Base-by-base conservation (phyloP, 2,888 invertebrate species). In the Agrochola lychnidis region DNA sequence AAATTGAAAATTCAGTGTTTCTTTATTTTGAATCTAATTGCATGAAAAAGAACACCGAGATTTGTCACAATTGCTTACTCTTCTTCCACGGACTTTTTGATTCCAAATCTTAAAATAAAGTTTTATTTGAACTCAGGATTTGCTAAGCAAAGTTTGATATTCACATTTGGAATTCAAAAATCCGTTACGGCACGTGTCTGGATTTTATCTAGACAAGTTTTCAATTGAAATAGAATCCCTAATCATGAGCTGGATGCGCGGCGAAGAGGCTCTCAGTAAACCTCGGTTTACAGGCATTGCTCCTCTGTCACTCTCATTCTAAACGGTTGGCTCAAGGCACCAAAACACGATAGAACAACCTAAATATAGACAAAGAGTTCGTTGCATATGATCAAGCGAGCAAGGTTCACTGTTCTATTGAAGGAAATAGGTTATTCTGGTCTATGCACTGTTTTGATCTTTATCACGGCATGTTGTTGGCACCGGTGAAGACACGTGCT, bases 401-500 rank as follows among this genome's bases (percentile, higher is more conserved):
- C 73, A 69, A 76, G 70, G 73, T 84, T 74, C 73, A 83, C 66
- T 84, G 59, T 77, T 77, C 81, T 84, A 83, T 74, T 81, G 77
- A 83, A 83, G 84, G 77, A 84, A 84, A 84, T 83, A 84, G 84
- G 74, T 83, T 84, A 83, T 77, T 83, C 81, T 81, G 56, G 84
- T 84, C 66, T 57, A 70, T 81, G 84, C 57, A 76, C 83, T 83
- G 74, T 83, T 81, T 84, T 83, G 84, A 83, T 83, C 83, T 83
- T 84, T 83, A 84, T 81, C 84, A 81, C 51, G 62, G 74, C 51
- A 76, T 83, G 76, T 72, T 77, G 83, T 77, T 83, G 83, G 83
- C 83, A 83, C 51, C 48, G 63, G 12, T 12, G 12, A 14, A 30
- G 63, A 64, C 83, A 81, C 84, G 83, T 84, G 83, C 63, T 30